phyloP scores from a whole-genome alignment of 2,888 invertebrate genomes.

The Macaria liturata region DNA sequence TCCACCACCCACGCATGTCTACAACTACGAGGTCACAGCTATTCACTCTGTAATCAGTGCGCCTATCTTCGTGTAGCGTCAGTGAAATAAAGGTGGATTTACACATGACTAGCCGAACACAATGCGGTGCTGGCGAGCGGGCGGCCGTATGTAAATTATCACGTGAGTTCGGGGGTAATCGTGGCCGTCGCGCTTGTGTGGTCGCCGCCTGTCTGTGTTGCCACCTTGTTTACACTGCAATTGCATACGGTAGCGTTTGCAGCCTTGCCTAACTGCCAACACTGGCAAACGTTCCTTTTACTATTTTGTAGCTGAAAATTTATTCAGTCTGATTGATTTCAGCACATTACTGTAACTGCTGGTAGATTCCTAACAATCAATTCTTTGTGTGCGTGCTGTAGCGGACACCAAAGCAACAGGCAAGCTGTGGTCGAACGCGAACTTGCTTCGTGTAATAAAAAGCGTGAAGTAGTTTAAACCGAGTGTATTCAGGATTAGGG shows the following conservation, averaged over 20 bases:
- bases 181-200: slow-evolving; percentile 53
- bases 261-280: background rate
- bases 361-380: too few species aligned
- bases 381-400: too few species aligned
- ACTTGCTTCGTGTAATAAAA: too few species aligned
- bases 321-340: too few species aligned
- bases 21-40: slow-evolving; percentile 7
- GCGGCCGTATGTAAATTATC: slow-evolving; percentile 66
- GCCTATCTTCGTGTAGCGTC: slow-evolving; percentile 31
- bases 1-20: background rate
- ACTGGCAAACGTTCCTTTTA: too few species aligned
- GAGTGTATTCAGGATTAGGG: too few species aligned
- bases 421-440: too few species aligned
- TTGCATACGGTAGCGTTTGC: slow-evolving; percentile 7
- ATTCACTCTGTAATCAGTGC: slow-evolving; percentile 26
- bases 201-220: slow-evolving; percentile 42
- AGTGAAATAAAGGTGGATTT: slow-evolving; percentile 54
- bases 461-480: too few species aligned
- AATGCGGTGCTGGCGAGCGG: slow-evolving; percentile 56
- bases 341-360: too few species aligned
- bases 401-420: too few species aligned
- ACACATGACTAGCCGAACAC: slow-evolving; percentile 62
- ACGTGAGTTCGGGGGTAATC: slow-evolving; percentile 58
- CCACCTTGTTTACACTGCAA: slow-evolving; percentile 27
- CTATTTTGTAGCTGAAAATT: too few species aligned